Evolutionary conservation across 2,888 invertebrate genomes (phyloP), one percentile per base, ranked within the genome.

Genomic region (Drosophila longiperda): DNA sequence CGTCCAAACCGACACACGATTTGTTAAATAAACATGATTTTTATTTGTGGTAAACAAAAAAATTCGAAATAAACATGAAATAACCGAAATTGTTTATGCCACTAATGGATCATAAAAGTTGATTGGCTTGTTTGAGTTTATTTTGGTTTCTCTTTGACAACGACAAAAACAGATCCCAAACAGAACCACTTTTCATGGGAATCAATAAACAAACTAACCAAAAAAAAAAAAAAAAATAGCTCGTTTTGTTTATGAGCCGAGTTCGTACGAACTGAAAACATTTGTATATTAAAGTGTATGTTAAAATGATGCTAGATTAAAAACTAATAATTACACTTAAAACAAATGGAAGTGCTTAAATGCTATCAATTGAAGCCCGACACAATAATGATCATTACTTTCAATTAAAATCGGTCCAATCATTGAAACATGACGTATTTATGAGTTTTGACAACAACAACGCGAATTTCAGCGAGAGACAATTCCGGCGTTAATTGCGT

Each of bases 391-490:
- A 75, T 71, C 85, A 87, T 89, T 83, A 84, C 62, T 90, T 83
- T 84, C 85, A 91, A 89, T 91, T 87, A 90, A 85, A 77, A 57
- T 3, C 15, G 29, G 65, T 45, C 29, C 38, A 48, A 70, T 90
- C 90, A 90, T 90, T 15, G 88, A 79, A 80, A 89, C 89, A 89
- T 85, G 91, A 85, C 91, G 87, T 89, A 90, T 91, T 91, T 91
- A 91, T 89, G 89, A 89, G 82, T 80, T 82, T 78, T 78, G 81
- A 85, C 90, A 87, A 68, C 76, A 73, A 64, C 61, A 45, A 17
- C 54, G 49, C 36, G 58, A 42, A 45, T 45, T 15, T 23, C 45
- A 3, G 15, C 23, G 23, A 23, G 58, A 57, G 57, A 64, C 58
- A 50, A 50, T 62, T 74, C 26, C 2, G 59, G 34, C 20, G 64